These are phyloP conservation scores for Tenthredo amoena DNA, from an alignment of 2,888 invertebrate species.

Conservation along the genomic window DNA sequence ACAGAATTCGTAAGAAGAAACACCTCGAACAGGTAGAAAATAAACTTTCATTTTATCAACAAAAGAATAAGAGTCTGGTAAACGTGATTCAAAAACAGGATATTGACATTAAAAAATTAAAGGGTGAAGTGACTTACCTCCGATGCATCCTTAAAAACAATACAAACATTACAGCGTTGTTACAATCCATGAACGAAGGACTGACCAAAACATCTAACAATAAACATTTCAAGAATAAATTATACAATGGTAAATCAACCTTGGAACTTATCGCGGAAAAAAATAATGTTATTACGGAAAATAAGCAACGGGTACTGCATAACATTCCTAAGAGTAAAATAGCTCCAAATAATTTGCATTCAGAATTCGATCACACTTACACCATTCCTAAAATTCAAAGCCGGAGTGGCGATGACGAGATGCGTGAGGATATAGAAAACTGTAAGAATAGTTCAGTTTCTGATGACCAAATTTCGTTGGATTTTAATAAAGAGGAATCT, in stretches of 20 bases:
- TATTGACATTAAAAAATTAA: slow-evolving; percentile 78
- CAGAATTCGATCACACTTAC: slow-evolving; percentile 56
- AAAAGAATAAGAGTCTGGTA: slow-evolving; percentile 78
- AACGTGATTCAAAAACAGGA: slow-evolving; percentile 79
- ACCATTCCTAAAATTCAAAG: slow-evolving; percentile 11
- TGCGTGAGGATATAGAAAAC: slow-evolving; percentile 22
- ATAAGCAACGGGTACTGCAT: not conserved
- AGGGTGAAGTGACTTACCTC: slow-evolving; percentile 80
- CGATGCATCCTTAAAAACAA: slow-evolving; percentile 80
- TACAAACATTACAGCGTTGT: slow-evolving; percentile 78
- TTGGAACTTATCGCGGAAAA: not conserved
- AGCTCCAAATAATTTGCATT: not conserved
- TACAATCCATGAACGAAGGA: slow-evolving; percentile 77
- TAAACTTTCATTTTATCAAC: slow-evolving; percentile 77
- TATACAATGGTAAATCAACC: not conserved
- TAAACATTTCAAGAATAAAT: not conserved
- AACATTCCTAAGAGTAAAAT: not conserved
- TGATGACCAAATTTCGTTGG: slow-evolving; percentile 27
- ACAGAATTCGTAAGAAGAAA: slow-evolving; percentile 82
- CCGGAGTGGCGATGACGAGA: not conserved
- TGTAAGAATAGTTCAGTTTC: slow-evolving; percentile 6
- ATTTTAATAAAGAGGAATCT: not conserved
- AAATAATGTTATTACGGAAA: not conserved
- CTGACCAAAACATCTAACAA: slow-evolving; percentile 55
- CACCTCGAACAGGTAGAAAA: slow-evolving; percentile 81